phyloP scores from a whole-genome alignment of 2,113 vertebrate species.

The Proterorhinus semilunaris region DNA sequence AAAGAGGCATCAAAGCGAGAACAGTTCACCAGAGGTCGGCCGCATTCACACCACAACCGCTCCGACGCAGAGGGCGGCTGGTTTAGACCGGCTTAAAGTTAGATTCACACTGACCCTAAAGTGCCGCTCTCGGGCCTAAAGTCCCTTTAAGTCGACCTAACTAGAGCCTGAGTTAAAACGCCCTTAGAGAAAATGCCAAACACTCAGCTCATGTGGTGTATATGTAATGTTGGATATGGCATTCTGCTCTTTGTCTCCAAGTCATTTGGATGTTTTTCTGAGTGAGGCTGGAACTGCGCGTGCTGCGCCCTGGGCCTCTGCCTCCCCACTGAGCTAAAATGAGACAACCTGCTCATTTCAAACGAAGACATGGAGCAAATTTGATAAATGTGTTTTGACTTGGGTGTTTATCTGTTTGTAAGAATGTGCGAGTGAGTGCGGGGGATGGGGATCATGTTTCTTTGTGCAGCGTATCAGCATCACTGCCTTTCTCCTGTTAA shows the following conservation, averaged over 20 bases:
- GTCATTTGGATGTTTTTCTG: slow-evolving; percentile 20
- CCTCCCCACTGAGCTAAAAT: slow-evolving; percentile 22
- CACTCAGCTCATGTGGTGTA: neutral
- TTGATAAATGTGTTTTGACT: slow-evolving; percentile 22
- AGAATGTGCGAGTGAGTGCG: slow-evolving; percentile 17
- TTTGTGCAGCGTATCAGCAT: slow-evolving; percentile 13
- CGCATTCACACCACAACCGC: no score
- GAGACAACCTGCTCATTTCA: slow-evolving; percentile 27
- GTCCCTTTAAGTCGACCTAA: no score
- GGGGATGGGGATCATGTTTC: slow-evolving; percentile 23
- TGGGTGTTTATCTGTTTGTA: slow-evolving; percentile 14
- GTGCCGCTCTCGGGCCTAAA: no score
- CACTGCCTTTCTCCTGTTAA: slow-evolving; percentile 49
- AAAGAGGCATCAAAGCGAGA: no score
- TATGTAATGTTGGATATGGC: neutral
- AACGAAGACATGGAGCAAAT: slow-evolving; percentile 33
- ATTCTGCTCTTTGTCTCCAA: neutral
- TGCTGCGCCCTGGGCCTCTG: slow-evolving; percentile 21
- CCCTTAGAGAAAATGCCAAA: neutral
- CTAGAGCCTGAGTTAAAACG: no score
- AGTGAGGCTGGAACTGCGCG: slow-evolving; percentile 16
- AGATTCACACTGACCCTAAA: no score
- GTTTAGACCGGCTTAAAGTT: no score
- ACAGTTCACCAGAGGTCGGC: no score
- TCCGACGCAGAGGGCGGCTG: no score